Evolutionary conservation across 2,888 invertebrate species (phyloP), one percentile per base, ranked within the genome.

Genomic region (Drosophila ustulata): DNA sequence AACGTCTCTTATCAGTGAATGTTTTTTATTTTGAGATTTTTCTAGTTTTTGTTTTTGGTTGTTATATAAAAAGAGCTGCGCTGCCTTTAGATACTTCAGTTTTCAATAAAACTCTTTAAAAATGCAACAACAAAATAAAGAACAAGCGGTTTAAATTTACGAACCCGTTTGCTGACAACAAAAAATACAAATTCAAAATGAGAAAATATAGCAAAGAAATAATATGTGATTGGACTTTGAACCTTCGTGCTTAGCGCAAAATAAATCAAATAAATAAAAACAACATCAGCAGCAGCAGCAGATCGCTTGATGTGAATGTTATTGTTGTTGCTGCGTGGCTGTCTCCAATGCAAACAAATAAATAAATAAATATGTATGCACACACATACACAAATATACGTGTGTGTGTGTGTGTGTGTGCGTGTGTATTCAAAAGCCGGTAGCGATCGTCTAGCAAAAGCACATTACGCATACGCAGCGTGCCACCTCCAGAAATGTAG

Each of bases 391-490:
- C 57, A 46, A 53, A 18, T 18, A 18, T 18, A 18, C 18, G 18
- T n/a, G n/a, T n/a, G n/a, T 2, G 18, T 18, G 18, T 1, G 18
- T 18, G 18, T 18, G 18, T 18, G 18, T 18, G 18, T 18, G 2
- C 18, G 41, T 43, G 30, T 49, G 34, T 39, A 57, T 69, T 57
- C 70, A 87, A 88, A 87, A 67, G 83, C 83, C 83, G 83, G 83
- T 82, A 87, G 78, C 64, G 68, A 52, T 75, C 71, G 75, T 63
- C 65, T 77, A 64, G 72, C 43, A 58, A 43, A 68, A 68, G 32
- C 34, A 71, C 45, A 79, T 68, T 72, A 84, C 70, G 88, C 69
- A 84, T 83, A 78, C 76, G 85, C 51, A 66, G 67, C 66, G 67
- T 83, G 71, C 59, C 69, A 57, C 59, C 45, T 59, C 11, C 45